These are phyloP conservation scores for Hirtodrosophila alboralis DNA, from an alignment of 2,888 invertebrate genomes.

Conservation along the genomic window DNA sequence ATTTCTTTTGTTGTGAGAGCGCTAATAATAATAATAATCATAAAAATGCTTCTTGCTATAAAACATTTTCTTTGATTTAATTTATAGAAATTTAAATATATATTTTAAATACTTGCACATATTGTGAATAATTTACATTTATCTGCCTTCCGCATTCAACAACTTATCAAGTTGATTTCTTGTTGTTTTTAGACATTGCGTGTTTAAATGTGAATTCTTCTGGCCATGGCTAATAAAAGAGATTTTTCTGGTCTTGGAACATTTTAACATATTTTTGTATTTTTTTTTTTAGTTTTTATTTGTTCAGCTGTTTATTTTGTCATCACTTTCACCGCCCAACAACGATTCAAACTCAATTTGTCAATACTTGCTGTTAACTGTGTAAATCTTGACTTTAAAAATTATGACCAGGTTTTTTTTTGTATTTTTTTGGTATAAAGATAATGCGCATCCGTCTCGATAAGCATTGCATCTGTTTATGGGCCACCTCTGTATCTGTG, in stretches of 20 bases:
- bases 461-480: constrained; percentile 24
- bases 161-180: constrained; percentile 30
- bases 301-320: constrained; percentile 17
- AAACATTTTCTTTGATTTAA: constrained; percentile 64
- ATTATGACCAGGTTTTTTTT: constrained; percentile 40
- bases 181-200: constrained; percentile 23
- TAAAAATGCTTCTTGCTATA: constrained; percentile 30
- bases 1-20: constrained; percentile 44
- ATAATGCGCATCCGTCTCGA: constrained; percentile 51
- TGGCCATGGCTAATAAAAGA: constrained; percentile 16
- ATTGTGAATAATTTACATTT: constrained; percentile 27
- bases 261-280: background rate
- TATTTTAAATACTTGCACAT: constrained; percentile 7
- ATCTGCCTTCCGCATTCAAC: constrained; percentile 63
- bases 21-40: too few species aligned
- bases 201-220: constrained; percentile 44
- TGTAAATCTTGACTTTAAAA: constrained; percentile 47
- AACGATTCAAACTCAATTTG: constrained; percentile 24
- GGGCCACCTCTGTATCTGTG: too few species aligned
- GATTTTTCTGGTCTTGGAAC: constrained; percentile 10
- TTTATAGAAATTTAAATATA: constrained; percentile 64
- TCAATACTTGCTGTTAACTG: constrained; percentile 46
- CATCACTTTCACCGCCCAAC: constrained; percentile 27
- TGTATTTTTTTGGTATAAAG: too few species aligned
- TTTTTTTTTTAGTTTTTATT: constrained; percentile 6